Conservation (phyloP, 2,797 vertebrate genomes). For the Aplochiton taeniatus region DNA sequence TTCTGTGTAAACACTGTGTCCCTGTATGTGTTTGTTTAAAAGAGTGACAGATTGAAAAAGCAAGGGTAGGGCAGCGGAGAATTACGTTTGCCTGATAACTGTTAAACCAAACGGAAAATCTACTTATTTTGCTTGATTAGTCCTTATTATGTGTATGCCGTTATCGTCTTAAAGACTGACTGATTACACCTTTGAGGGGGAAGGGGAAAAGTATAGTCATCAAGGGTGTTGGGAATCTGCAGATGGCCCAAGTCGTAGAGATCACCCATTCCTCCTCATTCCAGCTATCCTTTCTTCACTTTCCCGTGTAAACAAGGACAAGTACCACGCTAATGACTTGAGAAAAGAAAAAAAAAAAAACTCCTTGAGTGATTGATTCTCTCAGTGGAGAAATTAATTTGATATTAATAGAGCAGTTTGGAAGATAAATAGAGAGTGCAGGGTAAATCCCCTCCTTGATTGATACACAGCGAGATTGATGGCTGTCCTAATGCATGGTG, state of each 20-base stretch:
- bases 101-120: no score
- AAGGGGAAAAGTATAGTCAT: neutral
- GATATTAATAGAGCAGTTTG: constrained; percentile 80
- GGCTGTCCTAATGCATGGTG: constrained; percentile 65
- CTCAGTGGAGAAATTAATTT: constrained; percentile 75
- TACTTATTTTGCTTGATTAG: no score
- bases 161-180: no score
- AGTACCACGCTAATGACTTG: constrained; percentile 79
- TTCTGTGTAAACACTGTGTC: neutral
- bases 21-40: neutral
- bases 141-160: no score
- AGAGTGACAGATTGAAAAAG: neutral
- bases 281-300: constrained; percentile 59
- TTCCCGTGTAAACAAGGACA: constrained; percentile 81
- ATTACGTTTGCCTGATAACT: no score
- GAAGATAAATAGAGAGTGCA: constrained; percentile 79
- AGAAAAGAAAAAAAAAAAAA: constrained; percentile 49
- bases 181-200: no score
- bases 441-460: constrained; percentile 70
- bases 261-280: constrained; percentile 47
- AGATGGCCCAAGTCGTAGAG: constrained; percentile 23
- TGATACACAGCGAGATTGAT: constrained; percentile 76
- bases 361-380: constrained; percentile 77
- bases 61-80: no score
- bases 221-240: constrained; percentile 23